A percentile compares a stretch with the other conserved stretches of the same genome.
These are phyloP conservation scores for Chrysolina americana DNA, from an alignment of 2,888 invertebrate species.

Conservation along the genomic window DNA sequence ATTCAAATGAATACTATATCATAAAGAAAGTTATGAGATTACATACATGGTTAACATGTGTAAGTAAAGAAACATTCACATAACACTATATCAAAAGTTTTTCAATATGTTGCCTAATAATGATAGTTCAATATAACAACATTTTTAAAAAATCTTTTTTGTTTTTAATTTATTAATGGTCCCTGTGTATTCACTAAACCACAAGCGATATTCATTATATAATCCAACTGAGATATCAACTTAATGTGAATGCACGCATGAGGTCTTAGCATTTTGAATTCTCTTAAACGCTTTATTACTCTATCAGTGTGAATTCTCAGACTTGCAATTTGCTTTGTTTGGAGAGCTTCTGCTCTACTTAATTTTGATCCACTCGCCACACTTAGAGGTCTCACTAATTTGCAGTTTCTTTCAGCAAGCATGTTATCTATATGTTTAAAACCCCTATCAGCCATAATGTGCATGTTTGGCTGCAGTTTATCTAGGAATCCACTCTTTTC, in stretches of 20 bases:
- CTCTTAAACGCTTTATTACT: conserved; percentile 27
- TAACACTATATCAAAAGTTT: too few species aligned
- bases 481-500: conserved; percentile 18
- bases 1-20: too few species aligned
- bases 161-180: too few species aligned
- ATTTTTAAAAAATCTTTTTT: too few species aligned
- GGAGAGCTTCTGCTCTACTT: neutral
- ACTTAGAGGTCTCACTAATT: conserved; percentile 3
- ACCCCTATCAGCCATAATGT: conserved; percentile 16
- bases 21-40: too few species aligned
- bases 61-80: too few species aligned
- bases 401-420: neutral
- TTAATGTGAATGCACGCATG: neutral
- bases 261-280: neutral
- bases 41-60: too few species aligned
- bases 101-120: too few species aligned
- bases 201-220: too few species aligned
- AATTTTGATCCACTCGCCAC: neutral
- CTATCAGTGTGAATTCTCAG: conserved; percentile 35
- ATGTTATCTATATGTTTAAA: conserved; percentile 19
- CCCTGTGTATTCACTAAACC: too few species aligned
- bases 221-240: too few species aligned
- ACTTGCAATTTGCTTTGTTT: conserved; percentile 34
- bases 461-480: conserved; percentile 1
- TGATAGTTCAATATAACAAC: too few species aligned